Base-by-base conservation (phyloP, 2,888 invertebrate genomes). In the Leuctra nigra region DNA sequence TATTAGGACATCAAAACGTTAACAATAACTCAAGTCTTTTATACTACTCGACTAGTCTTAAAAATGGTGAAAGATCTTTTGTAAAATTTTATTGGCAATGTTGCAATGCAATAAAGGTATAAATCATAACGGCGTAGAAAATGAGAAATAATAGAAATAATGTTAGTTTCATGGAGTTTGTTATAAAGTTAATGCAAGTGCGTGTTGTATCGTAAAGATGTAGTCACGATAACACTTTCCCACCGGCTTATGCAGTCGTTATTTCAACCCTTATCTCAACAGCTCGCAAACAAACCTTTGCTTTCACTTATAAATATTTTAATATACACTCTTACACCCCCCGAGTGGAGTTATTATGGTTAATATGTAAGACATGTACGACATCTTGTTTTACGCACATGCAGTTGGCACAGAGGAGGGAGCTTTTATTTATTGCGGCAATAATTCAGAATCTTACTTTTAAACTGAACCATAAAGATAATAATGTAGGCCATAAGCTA, bases 401-500 rank as follows among this genome's bases (percentile, higher is more conserved):
- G 39, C 7, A 22, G 20, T 44, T 23, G 22, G n/a, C 23, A 23
- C 20, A 23, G 44, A 23, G 23, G 6, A 22, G 20, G n/a, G n/a
- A n/a, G n/a, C n/a, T 44, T 18, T 44, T 23, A 44, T 44, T 44
- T 44, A 44, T 44, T 44, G 44, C 9, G n/a, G n/a, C 44, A 2
- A 20, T 44, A 44, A 20, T 44, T 44, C n/a, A 23, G 44, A n/a
- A n/a, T 20, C n/a, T 22, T 44, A 44, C 20, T 22, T 44, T 44
- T 23, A 6, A 23, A 44, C 7, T 20, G 3, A 23, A 4, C 22
- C 44, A 22, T 44, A 23, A 44, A 44, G 44, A 44, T 44, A 41
- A 20, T 41, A 41, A 41, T 41, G 23, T 20, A 9, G 23, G 7
- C 20, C n/a, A 4, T n/a, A 11, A 78, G 78, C 55, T 16, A 16